phyloP scores from a whole-genome alignment of 2,888 invertebrate genomes.

The Troides aeacus region DNA sequence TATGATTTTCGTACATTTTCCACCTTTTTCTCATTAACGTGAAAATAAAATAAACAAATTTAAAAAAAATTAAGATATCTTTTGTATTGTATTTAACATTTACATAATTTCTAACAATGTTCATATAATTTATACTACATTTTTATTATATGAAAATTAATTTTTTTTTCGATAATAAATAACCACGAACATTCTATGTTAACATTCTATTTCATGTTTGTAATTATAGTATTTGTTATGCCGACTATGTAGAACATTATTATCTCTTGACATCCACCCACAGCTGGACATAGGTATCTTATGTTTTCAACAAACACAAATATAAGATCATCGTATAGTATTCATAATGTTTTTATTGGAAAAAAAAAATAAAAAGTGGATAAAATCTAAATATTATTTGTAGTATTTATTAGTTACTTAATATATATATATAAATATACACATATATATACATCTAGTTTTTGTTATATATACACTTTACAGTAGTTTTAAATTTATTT shows the following conservation, averaged over 20 bases:
- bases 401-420: neutral
- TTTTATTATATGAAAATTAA: too few relatives aligned
- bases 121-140: neutral
- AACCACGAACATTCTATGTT: constrained; percentile 5
- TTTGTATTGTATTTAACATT: neutral
- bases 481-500: neutral
- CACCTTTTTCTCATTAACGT: neutral
- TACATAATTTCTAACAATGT: neutral
- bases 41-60: neutral
- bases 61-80: neutral
- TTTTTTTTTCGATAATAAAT: neutral
- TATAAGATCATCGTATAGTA: neutral
- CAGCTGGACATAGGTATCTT: too few relatives aligned
- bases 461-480: neutral
- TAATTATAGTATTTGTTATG: constrained; percentile 13
- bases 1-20: neutral
- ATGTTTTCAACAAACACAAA: too few relatives aligned
- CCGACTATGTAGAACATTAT: constrained; percentile 15
- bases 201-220: constrained; percentile 10
- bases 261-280: too few relatives aligned
- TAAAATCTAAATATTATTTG: neutral
- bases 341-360: neutral
- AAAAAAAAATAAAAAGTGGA: neutral
- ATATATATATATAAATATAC: neutral
- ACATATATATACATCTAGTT: neutral